phyloP scores from a whole-genome alignment of 2,888 invertebrate species.

The Netelia inedita region DNA sequence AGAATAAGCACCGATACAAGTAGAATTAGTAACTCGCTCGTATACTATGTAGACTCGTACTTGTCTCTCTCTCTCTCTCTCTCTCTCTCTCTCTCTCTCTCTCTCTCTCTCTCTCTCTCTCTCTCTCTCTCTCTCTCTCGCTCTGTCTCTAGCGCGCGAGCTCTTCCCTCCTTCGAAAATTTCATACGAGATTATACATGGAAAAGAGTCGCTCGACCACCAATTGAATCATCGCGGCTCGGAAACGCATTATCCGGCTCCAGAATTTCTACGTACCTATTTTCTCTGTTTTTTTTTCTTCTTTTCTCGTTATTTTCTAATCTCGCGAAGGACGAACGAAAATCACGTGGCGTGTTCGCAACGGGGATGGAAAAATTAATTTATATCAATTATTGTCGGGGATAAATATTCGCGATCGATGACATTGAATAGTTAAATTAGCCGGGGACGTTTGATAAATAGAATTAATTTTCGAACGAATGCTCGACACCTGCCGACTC shows the following conservation, averaged over 20 bases:
- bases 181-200: constrained; percentile 48
- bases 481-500: constrained; percentile 58
- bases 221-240: constrained; percentile 55
- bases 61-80: no score
- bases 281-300: constrained; percentile 8
- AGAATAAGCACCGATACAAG: constrained; percentile 58
- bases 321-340: not conserved
- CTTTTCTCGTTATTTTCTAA: not conserved
- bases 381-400: not conserved
- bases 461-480: constrained; percentile 66
- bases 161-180: constrained; percentile 26
- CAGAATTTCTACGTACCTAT: constrained; percentile 34
- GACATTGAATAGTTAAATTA: constrained; percentile 65
- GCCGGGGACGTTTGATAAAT: constrained; percentile 58
- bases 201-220: constrained; percentile 47
- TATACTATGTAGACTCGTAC: no score
- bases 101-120: no score
- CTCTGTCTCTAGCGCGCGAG: no score
- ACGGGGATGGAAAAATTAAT: constrained; percentile 28
- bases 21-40: constrained; percentile 42
- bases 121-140: no score
- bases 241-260: constrained; percentile 31
- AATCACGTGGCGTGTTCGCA: not conserved
- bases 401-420: constrained; percentile 33
- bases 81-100: no score